Base-by-base conservation (phyloP, 1,140 invertebrate genomes). In the Eulimnadia texana region DNA sequence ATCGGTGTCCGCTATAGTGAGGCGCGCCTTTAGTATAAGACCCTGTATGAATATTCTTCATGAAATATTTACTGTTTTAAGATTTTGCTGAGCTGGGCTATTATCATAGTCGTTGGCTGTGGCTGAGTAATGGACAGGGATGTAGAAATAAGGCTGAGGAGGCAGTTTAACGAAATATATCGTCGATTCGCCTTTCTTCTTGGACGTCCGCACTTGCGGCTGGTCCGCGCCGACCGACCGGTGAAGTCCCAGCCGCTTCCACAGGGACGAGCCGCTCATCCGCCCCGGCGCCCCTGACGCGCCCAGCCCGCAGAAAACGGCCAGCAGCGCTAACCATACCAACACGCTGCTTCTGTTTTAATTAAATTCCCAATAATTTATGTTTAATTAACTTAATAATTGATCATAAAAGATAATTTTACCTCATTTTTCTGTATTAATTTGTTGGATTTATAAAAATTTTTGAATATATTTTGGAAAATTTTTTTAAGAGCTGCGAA, bases 161-260 rank as follows among this genome's bases (percentile, higher is more conserved):
- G 62, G 62, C n/a, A 63, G 29, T 58, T 59, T 63, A 24, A 63
- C 51, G 29, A 49, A 63, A 51, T 63, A 63, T 27, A 63, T 50
- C 33, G 62, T 60, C 11, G 62, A 63, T 50, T 63, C 62, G n/a
- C 62, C 62, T 52, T 63, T 50, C 49, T 63, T 63, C 28, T 60
- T 63, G 20, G 42, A 29, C 2, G 55, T 33, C n/a, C 20, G 50
- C 19, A 63, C 50, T 51, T 51, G 50, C 47, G 62, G 62, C 50
- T 27, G 25, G 19, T 63, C 55, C 13, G 50, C 50, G 22, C 62
- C 62, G 23, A 63, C 59, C 19, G 27, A 22, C 28, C 62, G 33
- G 29, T 58, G 50, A 16, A 63, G 19, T 50, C 56, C 56, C 62
- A 63, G 22, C 22, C 62, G 33, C 42, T 52, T 59, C 50, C 51